These are phyloP conservation scores for Noctua comes DNA, from an alignment of 2,888 invertebrate species.

Conservation along the genomic window DNA sequence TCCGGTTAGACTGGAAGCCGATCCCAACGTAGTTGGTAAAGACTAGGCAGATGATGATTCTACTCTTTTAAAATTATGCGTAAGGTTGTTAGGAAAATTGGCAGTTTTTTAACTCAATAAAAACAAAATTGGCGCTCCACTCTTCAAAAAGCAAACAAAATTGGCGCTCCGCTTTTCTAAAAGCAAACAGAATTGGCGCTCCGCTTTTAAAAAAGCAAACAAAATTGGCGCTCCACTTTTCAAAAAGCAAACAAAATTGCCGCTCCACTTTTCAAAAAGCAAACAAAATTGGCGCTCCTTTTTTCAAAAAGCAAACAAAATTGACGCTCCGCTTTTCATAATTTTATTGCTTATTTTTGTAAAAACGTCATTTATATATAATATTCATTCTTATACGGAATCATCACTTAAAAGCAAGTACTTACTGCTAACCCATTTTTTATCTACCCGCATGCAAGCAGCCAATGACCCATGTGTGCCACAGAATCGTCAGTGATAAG, in stretches of 20 bases:
- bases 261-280: too few relatives aligned
- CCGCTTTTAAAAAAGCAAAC: too few relatives aligned
- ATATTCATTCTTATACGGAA: constrained; percentile 28
- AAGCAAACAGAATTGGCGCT: too few relatives aligned
- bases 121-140: background rate
- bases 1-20: too few relatives aligned
- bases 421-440: constrained; percentile 39
- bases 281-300: background rate
- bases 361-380: background rate
- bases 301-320: too few relatives aligned
- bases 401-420: constrained; percentile 1
- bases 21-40: too few relatives aligned
- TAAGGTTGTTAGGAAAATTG: background rate
- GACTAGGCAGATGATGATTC: too few relatives aligned
- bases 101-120: background rate
- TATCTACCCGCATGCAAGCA: constrained; percentile 71
- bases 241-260: too few relatives aligned
- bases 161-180: too few relatives aligned
- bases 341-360: background rate
- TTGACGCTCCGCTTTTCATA: too few relatives aligned
- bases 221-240: too few relatives aligned
- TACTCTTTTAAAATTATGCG: background rate
- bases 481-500: constrained; percentile 62
- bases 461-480: constrained; percentile 63
- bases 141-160: too few relatives aligned